phyloP scores from a whole-genome alignment of 2,113 vertebrate species.

The Mormyrus lacerda region DNA sequence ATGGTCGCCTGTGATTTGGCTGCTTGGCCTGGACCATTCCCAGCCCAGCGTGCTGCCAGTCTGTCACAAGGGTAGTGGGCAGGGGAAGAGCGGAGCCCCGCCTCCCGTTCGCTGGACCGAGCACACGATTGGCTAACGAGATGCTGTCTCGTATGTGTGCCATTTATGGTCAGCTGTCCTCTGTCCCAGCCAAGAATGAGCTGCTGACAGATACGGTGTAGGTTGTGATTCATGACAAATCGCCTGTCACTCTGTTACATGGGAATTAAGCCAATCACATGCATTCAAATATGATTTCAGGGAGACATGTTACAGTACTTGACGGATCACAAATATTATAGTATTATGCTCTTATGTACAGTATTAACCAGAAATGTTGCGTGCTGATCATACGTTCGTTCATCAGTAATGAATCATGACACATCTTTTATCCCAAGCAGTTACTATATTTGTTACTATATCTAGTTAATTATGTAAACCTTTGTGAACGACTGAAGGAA shows the following conservation, averaged over 20 bases:
- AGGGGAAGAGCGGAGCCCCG: neutral
- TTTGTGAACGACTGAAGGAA: neutral
- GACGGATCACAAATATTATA: neutral
- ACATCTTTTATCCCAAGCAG: neutral
- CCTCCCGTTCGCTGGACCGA: neutral
- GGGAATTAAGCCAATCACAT: neutral
- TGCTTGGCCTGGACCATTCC: neutral
- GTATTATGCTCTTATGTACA: neutral
- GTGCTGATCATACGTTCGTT: neutral
- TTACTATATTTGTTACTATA: neutral
- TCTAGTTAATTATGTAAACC: neutral
- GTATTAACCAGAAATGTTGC: neutral
- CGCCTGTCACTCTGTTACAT: neutral
- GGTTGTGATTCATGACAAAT: neutral
- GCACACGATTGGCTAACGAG: neutral
- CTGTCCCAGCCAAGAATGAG: neutral
- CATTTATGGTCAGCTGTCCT: neutral
- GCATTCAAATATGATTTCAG: neutral
- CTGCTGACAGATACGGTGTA: neutral
- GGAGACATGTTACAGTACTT: neutral
- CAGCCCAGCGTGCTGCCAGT: neutral
- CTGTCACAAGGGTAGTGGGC: neutral
- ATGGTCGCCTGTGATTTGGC: neutral
- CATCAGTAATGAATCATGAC: neutral
- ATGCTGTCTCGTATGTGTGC: neutral